Percentiles rank a stretch among this genome's conserved stretches.
Evolutionary conservation across 1,140 invertebrate genomes (phyloP).

Genomic region (Protaetia brevitarsis): DNA sequence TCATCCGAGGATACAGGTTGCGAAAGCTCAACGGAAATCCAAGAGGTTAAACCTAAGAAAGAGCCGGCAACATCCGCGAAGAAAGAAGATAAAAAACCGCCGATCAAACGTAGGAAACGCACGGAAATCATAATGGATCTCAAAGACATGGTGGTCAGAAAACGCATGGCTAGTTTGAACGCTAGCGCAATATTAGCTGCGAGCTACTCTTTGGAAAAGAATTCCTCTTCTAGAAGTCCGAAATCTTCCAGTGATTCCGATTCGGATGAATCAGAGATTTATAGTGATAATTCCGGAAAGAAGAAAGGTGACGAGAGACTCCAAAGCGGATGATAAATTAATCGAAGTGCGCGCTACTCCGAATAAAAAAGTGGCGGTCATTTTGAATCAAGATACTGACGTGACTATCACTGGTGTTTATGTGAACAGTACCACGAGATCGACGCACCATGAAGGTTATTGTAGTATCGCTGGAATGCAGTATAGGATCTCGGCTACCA

Average conservation of each 20-base stretch:
- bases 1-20: slow-evolving; percentile 52
- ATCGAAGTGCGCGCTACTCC: slow-evolving; percentile 55
- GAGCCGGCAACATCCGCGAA: slow-evolving; percentile 14
- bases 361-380: slow-evolving; percentile 62
- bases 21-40: slow-evolving; percentile 31
- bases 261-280: slow-evolving; percentile 44
- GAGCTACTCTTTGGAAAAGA: slow-evolving; percentile 77
- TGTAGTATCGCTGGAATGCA: slow-evolving; percentile 80
- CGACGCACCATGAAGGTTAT: slow-evolving; percentile 74
- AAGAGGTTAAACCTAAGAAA: slow-evolving; percentile 24
- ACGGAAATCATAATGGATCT: slow-evolving; percentile 77
- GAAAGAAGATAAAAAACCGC: slow-evolving; percentile 28
- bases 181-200: slow-evolving; percentile 89
- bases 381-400: slow-evolving; percentile 79
- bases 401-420: slow-evolving; percentile 82
- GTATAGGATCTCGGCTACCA: slow-evolving; percentile 72
- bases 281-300: slow-evolving; percentile 47
- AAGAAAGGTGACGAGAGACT: slow-evolving; percentile 48
- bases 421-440: slow-evolving; percentile 68
- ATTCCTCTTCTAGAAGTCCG: slow-evolving; percentile 53
- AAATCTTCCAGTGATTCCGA: slow-evolving; percentile 54
- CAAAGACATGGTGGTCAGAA: slow-evolving; percentile 83
- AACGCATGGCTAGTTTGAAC: slow-evolving; percentile 90
- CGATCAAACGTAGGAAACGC: slow-evolving; percentile 44
- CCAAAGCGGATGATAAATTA: slow-evolving; percentile 55